Evolutionary conservation across 2,113 vertebrate species (phyloP).

Genomic region (Oncorhynchus nerka): DNA sequence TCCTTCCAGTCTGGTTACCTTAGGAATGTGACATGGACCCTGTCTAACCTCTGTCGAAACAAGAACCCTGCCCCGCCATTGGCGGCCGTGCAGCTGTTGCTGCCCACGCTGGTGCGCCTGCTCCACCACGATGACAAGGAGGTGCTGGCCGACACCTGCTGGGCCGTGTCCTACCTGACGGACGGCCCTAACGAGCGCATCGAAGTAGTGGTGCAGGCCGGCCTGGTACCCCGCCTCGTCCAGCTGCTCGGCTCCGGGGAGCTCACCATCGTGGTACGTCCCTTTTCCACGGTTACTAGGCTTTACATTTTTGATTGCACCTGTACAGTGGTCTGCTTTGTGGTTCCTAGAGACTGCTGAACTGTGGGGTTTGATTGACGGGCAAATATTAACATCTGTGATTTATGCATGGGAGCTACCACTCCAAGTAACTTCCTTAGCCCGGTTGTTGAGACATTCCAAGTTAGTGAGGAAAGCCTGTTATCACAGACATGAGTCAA

Average conservation of each 20-base stretch:
- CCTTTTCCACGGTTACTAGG: neutral
- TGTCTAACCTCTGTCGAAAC: slow-evolving; percentile 92
- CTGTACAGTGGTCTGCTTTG: neutral
- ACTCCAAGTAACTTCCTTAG: too few species aligned
- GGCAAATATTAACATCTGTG: too few species aligned
- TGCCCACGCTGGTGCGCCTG: slow-evolving; percentile 81
- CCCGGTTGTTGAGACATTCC: too few species aligned
- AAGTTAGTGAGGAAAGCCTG: too few species aligned
- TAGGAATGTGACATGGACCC: slow-evolving; percentile 87
- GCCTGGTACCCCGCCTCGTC: slow-evolving; percentile 84
- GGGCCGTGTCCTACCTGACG: slow-evolving; percentile 90
- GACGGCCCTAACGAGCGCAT: slow-evolving; percentile 91
- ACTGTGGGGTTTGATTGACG: neutral
- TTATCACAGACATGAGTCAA: neutral
- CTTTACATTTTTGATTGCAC: neutral
- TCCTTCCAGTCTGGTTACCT: slow-evolving; percentile 79
- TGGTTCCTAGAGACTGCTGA: neutral
- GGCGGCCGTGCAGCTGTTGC: slow-evolving; percentile 80
- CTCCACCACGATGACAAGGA: slow-evolving; percentile 81
- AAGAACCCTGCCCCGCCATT: slow-evolving; percentile 88
- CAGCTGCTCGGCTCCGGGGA: slow-evolving; percentile 82
- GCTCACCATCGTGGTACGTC: slow-evolving; percentile 83
- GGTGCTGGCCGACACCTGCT: slow-evolving; percentile 86
- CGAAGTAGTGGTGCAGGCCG: slow-evolving; percentile 86
- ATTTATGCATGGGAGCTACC: too few species aligned